Conservation (phyloP, 1,140 invertebrate genomes). For the Ruditapes philippinarum region DNA sequence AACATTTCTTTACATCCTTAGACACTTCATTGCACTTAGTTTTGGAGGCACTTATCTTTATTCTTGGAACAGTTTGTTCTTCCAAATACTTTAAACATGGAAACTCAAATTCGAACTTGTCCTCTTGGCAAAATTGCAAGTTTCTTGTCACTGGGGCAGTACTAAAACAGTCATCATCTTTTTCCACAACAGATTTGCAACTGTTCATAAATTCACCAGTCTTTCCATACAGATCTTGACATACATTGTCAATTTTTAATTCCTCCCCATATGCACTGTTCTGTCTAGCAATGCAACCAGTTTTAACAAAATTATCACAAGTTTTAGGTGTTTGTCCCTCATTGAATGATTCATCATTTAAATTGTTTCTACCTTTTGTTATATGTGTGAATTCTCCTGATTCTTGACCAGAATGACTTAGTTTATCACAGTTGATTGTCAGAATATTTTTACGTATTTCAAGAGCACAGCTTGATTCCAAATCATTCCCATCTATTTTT, state of each 20-base stretch:
- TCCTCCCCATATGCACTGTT: neutral
- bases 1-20: too few species aligned
- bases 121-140: too few species aligned
- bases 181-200: too few species aligned
- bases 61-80: too few species aligned
- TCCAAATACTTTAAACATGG: too few species aligned
- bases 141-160: too few species aligned
- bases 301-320: slow-evolving; percentile 11
- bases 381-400: neutral
- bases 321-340: neutral
- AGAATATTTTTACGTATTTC: neutral
- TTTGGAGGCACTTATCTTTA: too few species aligned
- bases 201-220: neutral
- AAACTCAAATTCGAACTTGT: too few species aligned
- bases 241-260: neutral
- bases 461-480: neutral
- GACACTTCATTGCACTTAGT: too few species aligned
- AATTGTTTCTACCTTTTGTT: neutral
- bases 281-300: neutral
- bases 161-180: too few species aligned
- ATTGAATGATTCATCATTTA: neutral
- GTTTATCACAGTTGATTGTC: neutral
- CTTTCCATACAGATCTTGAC: neutral
- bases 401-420: neutral
- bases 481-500: neutral